Evolutionary conservation across 2,113 vertebrate species (phyloP).

Genomic region (Crotalus horridus): DNA sequence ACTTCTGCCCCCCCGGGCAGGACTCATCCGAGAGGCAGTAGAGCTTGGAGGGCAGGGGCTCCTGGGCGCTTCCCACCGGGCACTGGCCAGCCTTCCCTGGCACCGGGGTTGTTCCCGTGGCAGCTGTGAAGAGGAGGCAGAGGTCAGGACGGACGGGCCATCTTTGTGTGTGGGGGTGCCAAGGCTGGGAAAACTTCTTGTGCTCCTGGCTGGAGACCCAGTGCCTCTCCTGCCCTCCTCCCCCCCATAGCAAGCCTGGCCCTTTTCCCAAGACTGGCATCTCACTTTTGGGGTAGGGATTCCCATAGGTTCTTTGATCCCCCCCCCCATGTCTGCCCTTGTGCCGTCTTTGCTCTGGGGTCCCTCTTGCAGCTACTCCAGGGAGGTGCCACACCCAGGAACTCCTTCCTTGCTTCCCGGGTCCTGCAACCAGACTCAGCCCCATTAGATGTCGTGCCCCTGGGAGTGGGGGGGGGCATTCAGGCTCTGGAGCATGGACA

Average conservation of each 20-base stretch:
- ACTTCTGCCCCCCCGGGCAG: constrained; percentile 48
- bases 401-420: neutral
- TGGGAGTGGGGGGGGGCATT: neutral
- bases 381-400: neutral
- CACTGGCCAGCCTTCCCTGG: neutral
- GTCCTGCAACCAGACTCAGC: neutral
- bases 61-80: rapidly evolving
- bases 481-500: neutral
- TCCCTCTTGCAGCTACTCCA: neutral
- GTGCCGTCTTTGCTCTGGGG: neutral
- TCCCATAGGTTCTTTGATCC: too few species aligned
- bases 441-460: neutral
- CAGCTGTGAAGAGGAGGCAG: neutral
- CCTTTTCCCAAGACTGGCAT: neutral
- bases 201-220: neutral
- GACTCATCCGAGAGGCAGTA: constrained; percentile 38
- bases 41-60: rapidly evolving
- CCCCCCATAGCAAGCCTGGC: neutral
- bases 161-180: too few species aligned
- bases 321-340: too few species aligned
- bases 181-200: neutral
- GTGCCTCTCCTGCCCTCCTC: neutral
- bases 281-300: neutral
- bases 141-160: neutral
- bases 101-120: neutral